Evolutionary conservation across 1,140 invertebrate genomes (phyloP).

Genomic region (Ptiloglossa arizonensis): DNA sequence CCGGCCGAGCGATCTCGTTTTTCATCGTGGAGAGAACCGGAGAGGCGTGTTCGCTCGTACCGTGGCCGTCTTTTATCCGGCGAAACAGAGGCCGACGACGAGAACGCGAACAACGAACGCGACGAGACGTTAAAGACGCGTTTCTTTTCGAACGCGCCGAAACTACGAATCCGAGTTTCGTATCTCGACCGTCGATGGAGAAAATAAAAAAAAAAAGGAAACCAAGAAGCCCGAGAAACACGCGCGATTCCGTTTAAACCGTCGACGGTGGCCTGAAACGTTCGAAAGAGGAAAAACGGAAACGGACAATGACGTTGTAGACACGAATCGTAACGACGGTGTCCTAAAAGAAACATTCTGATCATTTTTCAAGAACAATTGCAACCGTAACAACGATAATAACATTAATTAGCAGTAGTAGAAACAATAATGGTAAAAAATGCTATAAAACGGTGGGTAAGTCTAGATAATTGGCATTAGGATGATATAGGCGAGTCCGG

Average conservation of each 20-base stretch:
- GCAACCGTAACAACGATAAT: slow-evolving; percentile 11
- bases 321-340: not conserved
- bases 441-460: not conserved
- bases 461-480: not conserved
- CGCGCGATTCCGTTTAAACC: no score
- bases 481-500: slow-evolving; percentile 10
- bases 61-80: slow-evolving; percentile 11
- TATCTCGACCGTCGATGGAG: no score
- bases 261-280: not conserved
- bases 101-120: not conserved
- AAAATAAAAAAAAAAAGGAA: not conserved
- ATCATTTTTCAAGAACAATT: slow-evolving; percentile 33
- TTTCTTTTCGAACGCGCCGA: not conserved
- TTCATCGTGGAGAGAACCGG: slow-evolving; percentile 18
- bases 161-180: not conserved
- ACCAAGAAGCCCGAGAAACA: not conserved
- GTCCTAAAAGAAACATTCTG: not conserved
- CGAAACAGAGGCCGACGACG: slow-evolving; percentile 33
- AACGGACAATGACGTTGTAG: not conserved
- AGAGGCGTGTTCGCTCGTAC: slow-evolving; percentile 7
- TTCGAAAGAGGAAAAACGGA: not conserved
- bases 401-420: slow-evolving; percentile 39
- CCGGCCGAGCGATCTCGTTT: slow-evolving; percentile 5
- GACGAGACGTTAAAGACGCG: not conserved
- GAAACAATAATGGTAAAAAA: slow-evolving; percentile 36